A percentile compares a stretch with the other conserved stretches of the same genome.
These are phyloP conservation scores for Erebia palarica DNA, from an alignment of 2,888 invertebrate genomes.

Conservation along the genomic window DNA sequence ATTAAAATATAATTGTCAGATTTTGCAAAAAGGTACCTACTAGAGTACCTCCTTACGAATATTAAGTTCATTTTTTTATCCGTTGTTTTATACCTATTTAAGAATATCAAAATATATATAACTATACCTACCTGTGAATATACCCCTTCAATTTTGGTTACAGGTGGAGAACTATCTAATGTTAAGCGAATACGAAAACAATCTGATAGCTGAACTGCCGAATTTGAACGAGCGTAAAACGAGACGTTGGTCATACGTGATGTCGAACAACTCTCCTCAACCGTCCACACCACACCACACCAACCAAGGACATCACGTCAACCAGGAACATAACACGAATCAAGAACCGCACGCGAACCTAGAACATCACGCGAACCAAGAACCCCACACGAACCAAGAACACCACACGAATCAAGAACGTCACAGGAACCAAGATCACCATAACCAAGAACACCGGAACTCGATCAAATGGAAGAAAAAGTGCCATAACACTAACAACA, in stretches of 20 bases:
- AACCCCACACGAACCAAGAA: background rate
- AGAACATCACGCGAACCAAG: background rate
- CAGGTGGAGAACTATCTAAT: constrained; percentile 92
- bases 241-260: constrained; percentile 87
- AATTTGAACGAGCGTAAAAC: constrained; percentile 87
- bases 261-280: constrained; percentile 63
- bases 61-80: too few species aligned
- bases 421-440: constrained; percentile 52
- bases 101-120: background rate
- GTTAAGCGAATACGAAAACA: constrained; percentile 93
- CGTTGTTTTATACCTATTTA: background rate
- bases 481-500: constrained; percentile 82
- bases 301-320: background rate
- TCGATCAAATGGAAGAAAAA: constrained; percentile 76
- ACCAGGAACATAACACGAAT: background rate
- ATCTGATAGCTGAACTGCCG: constrained; percentile 90
- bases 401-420: too few species aligned
- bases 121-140: too few species aligned
- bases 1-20: too few species aligned
- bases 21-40: too few species aligned
- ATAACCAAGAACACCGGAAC: constrained; percentile 66
- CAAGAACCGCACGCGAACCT: background rate
- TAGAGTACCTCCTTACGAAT: too few species aligned
- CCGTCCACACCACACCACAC: constrained; percentile 43
- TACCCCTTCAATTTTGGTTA: constrained; percentile 37